Base-by-base conservation (phyloP, 2,888 invertebrate species). In the Platycheirus rosarum region DNA sequence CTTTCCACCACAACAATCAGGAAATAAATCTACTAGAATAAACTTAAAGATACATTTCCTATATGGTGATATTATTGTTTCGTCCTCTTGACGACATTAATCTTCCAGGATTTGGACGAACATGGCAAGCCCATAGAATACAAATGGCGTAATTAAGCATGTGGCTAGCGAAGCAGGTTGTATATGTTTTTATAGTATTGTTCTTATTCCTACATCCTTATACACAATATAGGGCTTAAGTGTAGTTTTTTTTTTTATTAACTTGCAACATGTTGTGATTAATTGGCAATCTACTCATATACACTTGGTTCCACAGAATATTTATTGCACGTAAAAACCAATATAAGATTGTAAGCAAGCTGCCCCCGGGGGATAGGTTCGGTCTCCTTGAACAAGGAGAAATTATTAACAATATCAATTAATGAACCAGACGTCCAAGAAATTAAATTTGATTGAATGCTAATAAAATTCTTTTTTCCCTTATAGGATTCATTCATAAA, bases 241-340 rank as follows among this genome's bases (percentile, higher is more conserved):
- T 23, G 2, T 23, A 23, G 23, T 23, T 20, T 16, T 0, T 16
- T 44, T 65, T 77, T 55, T 70, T 53, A 66, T 77, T 66, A 60
- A 60, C 42, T 55, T 71, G 65, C 65, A 77, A 71, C 78, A 78
- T 60, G 44, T 66, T 66, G 66, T 78, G 66, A 78, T 66, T 73
- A 62, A 73, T 73, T 78, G 46, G 53, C 66, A 62, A 78, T 73
- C 73, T 66, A 32, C 35, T 65, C 26, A 3, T 16, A 46, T 18
- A 51, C 42, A 29, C 16, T 35, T 2, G 13, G 16, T 51, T 49
- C 13, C 0, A 18, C 37, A 20, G 8, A 40, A 9, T 14, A 55
- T 55, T 55, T 40, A 55, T 55, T 55, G 9, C 9, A 18, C n/a
- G 37, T 37, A 37, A 20, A 55, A 55, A 55, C 2, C 13, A 37